phyloP scores from a whole-genome alignment of 1,140 invertebrate genomes.

The Macrobrachium rosenbergii region DNA sequence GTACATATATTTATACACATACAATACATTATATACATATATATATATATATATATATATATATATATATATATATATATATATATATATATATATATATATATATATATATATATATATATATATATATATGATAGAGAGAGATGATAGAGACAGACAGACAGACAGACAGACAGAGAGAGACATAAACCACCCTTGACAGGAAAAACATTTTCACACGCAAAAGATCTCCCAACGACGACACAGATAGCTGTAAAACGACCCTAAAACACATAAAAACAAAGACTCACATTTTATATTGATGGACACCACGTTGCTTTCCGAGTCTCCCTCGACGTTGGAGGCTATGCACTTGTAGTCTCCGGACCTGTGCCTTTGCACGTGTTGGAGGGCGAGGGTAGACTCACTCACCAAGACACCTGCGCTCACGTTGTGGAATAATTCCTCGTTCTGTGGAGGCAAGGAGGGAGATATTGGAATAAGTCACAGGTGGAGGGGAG shows the following conservation, averaged over 20 bases:
- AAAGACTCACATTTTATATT: conserved; percentile 79
- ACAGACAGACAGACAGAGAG: conserved; percentile 13
- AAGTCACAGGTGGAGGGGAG: background rate
- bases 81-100: no score
- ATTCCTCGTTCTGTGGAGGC: conserved; percentile 72
- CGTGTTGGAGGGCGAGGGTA: conserved; percentile 77
- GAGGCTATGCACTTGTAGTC: conserved; percentile 80
- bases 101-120: no score
- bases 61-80: no score
- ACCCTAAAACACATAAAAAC: background rate
- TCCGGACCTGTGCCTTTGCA: conserved; percentile 75
- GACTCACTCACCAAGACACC: conserved; percentile 78
- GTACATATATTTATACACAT: no score
- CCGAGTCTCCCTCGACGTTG: conserved; percentile 75
- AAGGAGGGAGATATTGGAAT: background rate
- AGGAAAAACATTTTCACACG: background rate
- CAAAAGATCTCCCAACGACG: background rate
- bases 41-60: no score
- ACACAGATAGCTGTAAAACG: background rate
- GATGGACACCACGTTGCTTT: conserved; percentile 73
- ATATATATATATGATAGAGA: no score
- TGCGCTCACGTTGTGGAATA: conserved; percentile 77
- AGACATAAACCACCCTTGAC: background rate
- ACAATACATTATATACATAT: no score
- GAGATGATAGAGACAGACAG: conserved; percentile 2